Evolutionary conservation across 2,888 invertebrate species (phyloP).

Genomic region (Spisula solida): DNA sequence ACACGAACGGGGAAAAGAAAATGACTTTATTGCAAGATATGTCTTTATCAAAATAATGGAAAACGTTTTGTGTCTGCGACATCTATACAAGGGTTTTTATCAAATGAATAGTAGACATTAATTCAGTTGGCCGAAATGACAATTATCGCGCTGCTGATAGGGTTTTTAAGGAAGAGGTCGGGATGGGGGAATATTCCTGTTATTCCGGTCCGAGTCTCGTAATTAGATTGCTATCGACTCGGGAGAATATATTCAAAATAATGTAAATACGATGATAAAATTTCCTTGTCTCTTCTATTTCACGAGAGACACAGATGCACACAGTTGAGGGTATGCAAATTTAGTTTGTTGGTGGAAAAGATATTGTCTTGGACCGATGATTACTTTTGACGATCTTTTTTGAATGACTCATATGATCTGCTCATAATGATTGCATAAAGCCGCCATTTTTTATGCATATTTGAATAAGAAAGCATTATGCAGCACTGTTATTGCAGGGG

Average conservation of each 20-base stretch:
- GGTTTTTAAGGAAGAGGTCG: constrained; percentile 37
- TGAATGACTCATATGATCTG: neutral
- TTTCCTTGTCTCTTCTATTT: constrained; percentile 32
- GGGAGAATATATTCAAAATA: constrained; percentile 67
- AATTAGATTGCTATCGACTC: constrained; percentile 65
- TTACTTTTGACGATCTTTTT: constrained; percentile 25
- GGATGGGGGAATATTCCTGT: neutral
- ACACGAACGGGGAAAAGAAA: constrained; percentile 50
- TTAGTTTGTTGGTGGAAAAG: constrained; percentile 17
- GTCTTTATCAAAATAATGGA: constrained; percentile 74
- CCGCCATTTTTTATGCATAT: neutral
- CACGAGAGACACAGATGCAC: constrained; percentile 40
- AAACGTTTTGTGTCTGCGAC: constrained; percentile 61
- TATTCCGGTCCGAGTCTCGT: constrained; percentile 47
- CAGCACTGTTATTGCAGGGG: neutral
- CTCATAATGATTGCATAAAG: constrained; percentile 12
- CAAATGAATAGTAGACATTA: constrained; percentile 69
- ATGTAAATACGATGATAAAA: constrained; percentile 59
- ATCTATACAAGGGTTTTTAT: constrained; percentile 56
- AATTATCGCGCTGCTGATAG: constrained; percentile 61
- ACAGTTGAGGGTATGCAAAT: constrained; percentile 33
- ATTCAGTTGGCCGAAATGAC: constrained; percentile 65
- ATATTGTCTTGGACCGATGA: constrained; percentile 10
- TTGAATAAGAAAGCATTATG: constrained; percentile 17
- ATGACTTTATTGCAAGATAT: constrained; percentile 67